Conservation (phyloP, 2,888 invertebrate species). For the Ceraclea dissimilis region DNA sequence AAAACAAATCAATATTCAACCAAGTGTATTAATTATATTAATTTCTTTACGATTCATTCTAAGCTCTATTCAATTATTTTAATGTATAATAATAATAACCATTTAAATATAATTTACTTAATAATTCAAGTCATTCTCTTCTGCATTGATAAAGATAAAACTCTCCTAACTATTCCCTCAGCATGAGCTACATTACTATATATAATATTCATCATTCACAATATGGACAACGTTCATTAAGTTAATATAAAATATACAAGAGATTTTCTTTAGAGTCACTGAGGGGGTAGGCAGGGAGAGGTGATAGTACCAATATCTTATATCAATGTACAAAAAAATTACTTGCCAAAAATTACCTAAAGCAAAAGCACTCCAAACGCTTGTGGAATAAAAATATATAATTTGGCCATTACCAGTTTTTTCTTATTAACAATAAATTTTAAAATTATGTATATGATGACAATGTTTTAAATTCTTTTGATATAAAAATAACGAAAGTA, state of each 20-base stretch:
- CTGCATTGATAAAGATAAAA: not conserved
- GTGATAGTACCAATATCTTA: not conserved
- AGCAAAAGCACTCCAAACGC: not conserved
- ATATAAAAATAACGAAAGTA: not conserved
- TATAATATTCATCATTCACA: not conserved
- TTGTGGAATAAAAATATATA: not conserved
- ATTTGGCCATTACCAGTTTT: not conserved
- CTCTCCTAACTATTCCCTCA: no score
- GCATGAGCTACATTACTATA: no score
- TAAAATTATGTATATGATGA: not conserved
- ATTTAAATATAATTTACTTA: not conserved
- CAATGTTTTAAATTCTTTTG: not conserved
- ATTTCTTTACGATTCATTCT: constrained; percentile 22
- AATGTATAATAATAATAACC: constrained; percentile 3
- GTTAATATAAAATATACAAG: not conserved
- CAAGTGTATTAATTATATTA: constrained; percentile 11
- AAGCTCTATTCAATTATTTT: constrained; percentile 26
- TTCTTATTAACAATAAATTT: not conserved
- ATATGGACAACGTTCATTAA: not conserved
- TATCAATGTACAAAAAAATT: not conserved
- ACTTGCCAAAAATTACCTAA: not conserved
- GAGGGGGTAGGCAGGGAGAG: no score
- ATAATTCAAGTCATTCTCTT: not conserved
- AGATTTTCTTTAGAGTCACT: not conserved
- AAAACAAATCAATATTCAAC: constrained; percentile 24